These are phyloP conservation scores for Tetragonula clypearis DNA, from an alignment of 1,140 invertebrate species.

Conservation along the genomic window DNA sequence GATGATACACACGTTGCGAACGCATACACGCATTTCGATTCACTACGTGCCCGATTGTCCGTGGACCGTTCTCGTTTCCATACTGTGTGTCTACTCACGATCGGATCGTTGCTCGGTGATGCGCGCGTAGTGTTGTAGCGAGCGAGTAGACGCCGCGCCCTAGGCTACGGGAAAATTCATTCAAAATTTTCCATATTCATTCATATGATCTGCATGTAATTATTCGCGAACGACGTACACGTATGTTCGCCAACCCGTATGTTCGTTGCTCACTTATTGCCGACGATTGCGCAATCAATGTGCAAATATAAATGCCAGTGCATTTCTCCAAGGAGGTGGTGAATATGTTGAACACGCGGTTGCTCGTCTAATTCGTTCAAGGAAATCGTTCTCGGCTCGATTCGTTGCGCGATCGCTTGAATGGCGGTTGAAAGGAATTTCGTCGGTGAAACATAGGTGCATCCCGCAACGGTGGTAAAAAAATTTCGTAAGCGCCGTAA, in stretches of 20 bases:
- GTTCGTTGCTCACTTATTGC: slow-evolving; percentile 11
- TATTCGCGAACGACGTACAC: slow-evolving; percentile 62
- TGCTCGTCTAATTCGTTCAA: background rate
- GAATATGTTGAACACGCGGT: background rate
- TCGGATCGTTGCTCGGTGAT: slow-evolving; percentile 48
- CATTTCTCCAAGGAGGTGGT: slow-evolving; percentile 12
- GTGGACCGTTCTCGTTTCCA: slow-evolving; percentile 40
- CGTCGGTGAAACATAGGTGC: background rate
- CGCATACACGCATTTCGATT: slow-evolving; percentile 1
- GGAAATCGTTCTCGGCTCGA: background rate
- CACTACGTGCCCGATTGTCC: slow-evolving; percentile 41
- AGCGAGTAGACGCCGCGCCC: slow-evolving; percentile 28
- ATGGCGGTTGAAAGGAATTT: background rate
- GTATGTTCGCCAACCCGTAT: too few relatives aligned
- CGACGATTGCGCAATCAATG: background rate
- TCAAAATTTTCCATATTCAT: slow-evolving; percentile 77
- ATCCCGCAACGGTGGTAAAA: background rate
- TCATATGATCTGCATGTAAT: slow-evolving; percentile 78
- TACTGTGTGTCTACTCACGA: slow-evolving; percentile 62
- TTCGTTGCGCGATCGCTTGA: background rate
- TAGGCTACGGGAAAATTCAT: slow-evolving; percentile 70
- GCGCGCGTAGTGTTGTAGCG: slow-evolving; percentile 38
- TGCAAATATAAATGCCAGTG: slow-evolving; percentile 35
- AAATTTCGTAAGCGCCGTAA: background rate
- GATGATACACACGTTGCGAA: slow-evolving; percentile 35